Conservation (phyloP, 2,797 vertebrate species). For the Carcharodon carcharias region DNA sequence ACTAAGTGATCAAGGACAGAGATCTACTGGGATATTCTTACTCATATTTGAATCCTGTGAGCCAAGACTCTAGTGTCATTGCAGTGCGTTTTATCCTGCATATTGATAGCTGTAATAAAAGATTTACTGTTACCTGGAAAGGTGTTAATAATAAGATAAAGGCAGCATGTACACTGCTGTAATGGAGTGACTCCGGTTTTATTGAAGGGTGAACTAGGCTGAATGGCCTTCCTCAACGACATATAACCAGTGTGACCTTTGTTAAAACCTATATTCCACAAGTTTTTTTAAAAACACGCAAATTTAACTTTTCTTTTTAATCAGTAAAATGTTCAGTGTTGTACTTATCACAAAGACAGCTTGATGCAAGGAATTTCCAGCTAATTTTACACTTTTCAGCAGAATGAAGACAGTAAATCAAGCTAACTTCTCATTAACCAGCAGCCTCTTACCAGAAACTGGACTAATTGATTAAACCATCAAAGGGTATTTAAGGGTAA, state of each 20-base stretch:
- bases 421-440: neutral
- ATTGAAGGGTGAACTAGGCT: neutral
- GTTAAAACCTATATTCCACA: neutral
- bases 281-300: too few species aligned
- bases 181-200: too few species aligned
- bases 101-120: neutral
- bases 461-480: neutral
- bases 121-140: neutral
- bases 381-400: neutral
- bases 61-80: neutral
- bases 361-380: neutral
- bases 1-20: neutral
- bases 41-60: neutral
- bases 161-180: too few species aligned
- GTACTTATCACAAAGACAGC: neutral
- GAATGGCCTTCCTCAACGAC: neutral
- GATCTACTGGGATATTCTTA: too few species aligned
- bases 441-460: neutral
- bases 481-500: neutral
- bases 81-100: neutral
- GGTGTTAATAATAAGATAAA: neutral
- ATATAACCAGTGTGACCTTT: neutral
- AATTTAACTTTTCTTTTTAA: neutral
- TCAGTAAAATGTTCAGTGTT: neutral
- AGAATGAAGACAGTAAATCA: neutral